Conservation (phyloP, 2,113 vertebrate species). For the Mystacornis crossleyi region DNA sequence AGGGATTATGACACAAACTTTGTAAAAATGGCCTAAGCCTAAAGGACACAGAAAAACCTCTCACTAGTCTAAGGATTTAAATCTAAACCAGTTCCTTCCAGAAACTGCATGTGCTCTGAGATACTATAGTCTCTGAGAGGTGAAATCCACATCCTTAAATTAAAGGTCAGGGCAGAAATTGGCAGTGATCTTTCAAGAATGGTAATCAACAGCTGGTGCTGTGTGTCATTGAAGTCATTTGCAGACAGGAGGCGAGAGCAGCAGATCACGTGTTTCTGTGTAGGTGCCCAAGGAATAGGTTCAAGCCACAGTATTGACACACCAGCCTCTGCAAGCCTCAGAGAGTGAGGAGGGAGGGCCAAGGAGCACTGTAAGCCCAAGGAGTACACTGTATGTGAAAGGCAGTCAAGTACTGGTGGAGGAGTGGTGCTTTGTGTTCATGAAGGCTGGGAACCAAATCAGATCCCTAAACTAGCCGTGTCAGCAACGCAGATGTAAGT, state of each 20-base stretch:
- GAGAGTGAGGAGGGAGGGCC: background rate
- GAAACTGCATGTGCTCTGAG: background rate
- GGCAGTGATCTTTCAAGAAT: background rate
- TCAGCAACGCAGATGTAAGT: background rate
- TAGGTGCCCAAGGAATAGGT: background rate
- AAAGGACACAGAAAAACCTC: background rate
- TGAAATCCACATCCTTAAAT: background rate
- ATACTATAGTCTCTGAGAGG: background rate
- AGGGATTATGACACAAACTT: background rate
- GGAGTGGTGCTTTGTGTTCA: background rate
- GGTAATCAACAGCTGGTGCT: background rate
- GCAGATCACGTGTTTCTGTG: background rate
- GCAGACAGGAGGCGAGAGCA: background rate
- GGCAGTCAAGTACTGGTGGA: background rate
- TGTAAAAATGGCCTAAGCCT: background rate
- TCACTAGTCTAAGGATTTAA: background rate
- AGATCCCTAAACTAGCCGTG: background rate
- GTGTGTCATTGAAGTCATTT: background rate
- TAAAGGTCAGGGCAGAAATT: background rate
- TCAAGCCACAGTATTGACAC: fast-evolving
- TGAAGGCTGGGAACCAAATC: background rate
- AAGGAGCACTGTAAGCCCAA: background rate
- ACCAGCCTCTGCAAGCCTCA: background rate
- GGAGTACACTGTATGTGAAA: background rate
- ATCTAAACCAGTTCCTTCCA: background rate